phyloP scores from a whole-genome alignment of 2,113 vertebrate genomes.

The Coptodon bakossiorum region DNA sequence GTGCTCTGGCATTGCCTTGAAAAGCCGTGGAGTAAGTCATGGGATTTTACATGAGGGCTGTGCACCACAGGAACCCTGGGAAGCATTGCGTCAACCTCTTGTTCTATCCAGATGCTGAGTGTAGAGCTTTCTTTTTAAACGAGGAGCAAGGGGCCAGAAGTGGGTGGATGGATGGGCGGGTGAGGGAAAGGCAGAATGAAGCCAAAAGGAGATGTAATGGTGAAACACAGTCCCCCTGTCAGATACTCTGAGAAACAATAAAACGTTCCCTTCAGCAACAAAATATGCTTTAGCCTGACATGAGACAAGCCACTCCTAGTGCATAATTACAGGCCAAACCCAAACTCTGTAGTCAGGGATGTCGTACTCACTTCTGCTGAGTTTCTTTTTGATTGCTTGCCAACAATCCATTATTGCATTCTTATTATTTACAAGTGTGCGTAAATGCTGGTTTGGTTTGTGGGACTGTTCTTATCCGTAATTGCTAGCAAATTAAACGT shows the following conservation, averaged over 20 bases:
- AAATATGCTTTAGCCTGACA: conserved; percentile 20
- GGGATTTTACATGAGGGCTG: neutral
- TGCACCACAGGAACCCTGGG: conserved; percentile 12
- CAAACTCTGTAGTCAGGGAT: conserved; percentile 4
- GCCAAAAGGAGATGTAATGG: conserved; percentile 33
- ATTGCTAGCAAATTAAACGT: neutral
- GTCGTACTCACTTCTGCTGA: neutral
- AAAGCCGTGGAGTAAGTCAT: conserved; percentile 18
- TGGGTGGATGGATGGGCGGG: conserved; percentile 1
- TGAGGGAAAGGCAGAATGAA: neutral
- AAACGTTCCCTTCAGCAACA: conserved; percentile 12
- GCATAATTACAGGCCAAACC: conserved; percentile 36
- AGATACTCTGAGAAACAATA: conserved; percentile 45
- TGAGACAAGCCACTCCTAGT: conserved; percentile 13
- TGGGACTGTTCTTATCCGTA: neutral
- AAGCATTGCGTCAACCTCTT: conserved; percentile 51
- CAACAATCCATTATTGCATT: conserved; percentile 50
- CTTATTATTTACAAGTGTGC: conserved; percentile 34
- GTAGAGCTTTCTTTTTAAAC: conserved; percentile 51
- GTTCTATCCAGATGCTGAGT: conserved; percentile 64
- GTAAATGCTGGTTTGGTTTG: conserved; percentile 13
- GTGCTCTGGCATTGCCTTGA: neutral
- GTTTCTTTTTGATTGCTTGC: conserved; percentile 18
- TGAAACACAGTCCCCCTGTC: conserved; percentile 44
- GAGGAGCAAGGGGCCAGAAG: conserved; percentile 22